Evolutionary conservation across 2,797 vertebrate species (phyloP), one percentile per base, ranked within the genome.

Genomic region (Pipistrellus pygmaeus): DNA sequence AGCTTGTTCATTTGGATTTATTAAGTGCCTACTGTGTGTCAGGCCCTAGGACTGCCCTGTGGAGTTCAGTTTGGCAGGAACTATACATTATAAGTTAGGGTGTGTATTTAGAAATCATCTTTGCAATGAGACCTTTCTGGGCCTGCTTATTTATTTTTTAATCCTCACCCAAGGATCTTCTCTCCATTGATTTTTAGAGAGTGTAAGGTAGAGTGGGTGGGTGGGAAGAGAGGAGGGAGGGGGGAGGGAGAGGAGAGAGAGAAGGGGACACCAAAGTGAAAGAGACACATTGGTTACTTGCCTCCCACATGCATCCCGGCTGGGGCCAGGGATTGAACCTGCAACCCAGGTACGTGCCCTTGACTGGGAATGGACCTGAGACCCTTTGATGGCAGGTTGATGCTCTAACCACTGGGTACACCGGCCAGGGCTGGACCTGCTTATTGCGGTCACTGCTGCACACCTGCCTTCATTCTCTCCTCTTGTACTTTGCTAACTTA

Each of bases 401-500:
- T 17, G 27, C 14, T 64, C 30, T 64, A 64, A 64, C 11, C 30
- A 64, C 30, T 64, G 62, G n/a, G 12, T 30, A 30, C 25, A n/a
- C 14, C 1, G 6, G 30, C 62, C 7, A n/a, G 62, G 60, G 62
- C 32, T 17, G 35, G 80, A 7, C 15, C 77, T 17, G 32, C 21
- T 44, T 13, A 3, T 12, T 21, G 35, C 9, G 8, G 32, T 55
- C 4, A 1, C 51, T 14, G 13, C 30, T 2, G 17, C 27, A 4
- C 0, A 2, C 15, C 38, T 0, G 15, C 38, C n/a, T 25, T 21
- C 12, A 0, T 15, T 35, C 21, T 35, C 57, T 7, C 57, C 57
- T 15, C 30, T 13, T 0, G 3, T 23, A 6, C 57, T 35, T 53
- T 2, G 27, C 46, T 9, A 25, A 20, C 8, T 23, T 7, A 17